A percentile compares a stretch with the other conserved stretches of the same genome.
Evolutionary conservation across 2,888 invertebrate genomes (phyloP).

Genomic region (Papilio demoleus): DNA sequence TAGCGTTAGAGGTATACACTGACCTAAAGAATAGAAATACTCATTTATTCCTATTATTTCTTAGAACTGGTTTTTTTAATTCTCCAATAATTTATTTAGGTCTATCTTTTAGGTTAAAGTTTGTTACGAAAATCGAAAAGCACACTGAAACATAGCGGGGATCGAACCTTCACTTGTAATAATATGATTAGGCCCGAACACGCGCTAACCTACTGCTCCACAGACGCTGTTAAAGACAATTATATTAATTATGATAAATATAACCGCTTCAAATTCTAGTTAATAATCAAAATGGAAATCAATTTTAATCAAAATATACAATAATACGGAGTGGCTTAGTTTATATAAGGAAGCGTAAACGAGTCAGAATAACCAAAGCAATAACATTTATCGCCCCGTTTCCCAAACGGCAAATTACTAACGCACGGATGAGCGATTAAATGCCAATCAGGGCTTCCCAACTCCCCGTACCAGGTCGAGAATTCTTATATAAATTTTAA

Average conservation of each 20-base stretch:
- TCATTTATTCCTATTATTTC: too few species aligned
- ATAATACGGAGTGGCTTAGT: not conserved
- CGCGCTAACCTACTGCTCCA: too few species aligned
- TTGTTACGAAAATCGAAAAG: too few species aligned
- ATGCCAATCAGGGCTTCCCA: conserved; percentile 21
- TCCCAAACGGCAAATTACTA: conserved; percentile 25
- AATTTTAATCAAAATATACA: conserved; percentile 1
- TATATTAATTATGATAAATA: not conserved
- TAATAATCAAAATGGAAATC: not conserved
- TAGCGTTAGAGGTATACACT: too few species aligned
- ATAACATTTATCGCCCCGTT: conserved; percentile 21
- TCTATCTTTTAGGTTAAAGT: too few species aligned
- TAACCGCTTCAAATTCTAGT: not conserved
- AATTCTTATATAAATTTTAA: conserved; percentile 24
- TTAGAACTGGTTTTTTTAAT: too few species aligned
- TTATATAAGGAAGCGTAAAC: conserved; percentile 22
- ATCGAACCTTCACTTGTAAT: too few species aligned
- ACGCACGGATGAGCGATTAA: conserved; percentile 35
- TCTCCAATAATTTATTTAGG: too few species aligned
- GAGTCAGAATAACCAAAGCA: conserved; percentile 10
- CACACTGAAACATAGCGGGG: too few species aligned
- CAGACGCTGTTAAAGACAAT: too few species aligned
- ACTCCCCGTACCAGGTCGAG: not conserved
- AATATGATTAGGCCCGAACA: too few species aligned
- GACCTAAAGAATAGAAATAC: too few species aligned